Conservation (phyloP, 1,140 invertebrate genomes). For the Papilio glaucus region DNA sequence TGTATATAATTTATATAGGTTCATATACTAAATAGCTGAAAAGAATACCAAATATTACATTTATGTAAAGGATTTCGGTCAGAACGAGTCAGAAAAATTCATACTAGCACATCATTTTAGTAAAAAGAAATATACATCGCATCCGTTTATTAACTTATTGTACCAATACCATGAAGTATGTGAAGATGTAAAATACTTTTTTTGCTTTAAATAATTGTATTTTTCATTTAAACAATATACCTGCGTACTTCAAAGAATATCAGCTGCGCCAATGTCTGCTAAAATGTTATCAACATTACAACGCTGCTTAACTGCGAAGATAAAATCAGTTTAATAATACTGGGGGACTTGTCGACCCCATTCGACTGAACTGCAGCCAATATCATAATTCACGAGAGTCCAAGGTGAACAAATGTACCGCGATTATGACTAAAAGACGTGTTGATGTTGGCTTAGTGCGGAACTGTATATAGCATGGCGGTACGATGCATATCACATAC, state of each 20-base stretch:
- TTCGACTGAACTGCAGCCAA: slow-evolving; percentile 33
- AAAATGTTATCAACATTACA: slow-evolving; percentile 32
- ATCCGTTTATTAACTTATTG: too few species aligned
- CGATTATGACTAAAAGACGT: slow-evolving; percentile 27
- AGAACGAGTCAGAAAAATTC: too few species aligned
- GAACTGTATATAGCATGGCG: slow-evolving; percentile 6
- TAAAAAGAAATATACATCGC: too few species aligned
- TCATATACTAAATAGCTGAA: background rate
- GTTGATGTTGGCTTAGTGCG: background rate
- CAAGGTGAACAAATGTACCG: slow-evolving; percentile 36
- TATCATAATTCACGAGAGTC: slow-evolving; percentile 33
- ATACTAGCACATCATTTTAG: too few species aligned
- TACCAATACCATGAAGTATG: too few species aligned
- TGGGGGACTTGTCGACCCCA: slow-evolving; percentile 36
- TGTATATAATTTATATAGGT: background rate
- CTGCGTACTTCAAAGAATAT: slow-evolving; percentile 2
- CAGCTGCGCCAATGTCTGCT: background rate
- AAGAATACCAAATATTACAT: too few species aligned
- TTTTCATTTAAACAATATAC: too few species aligned
- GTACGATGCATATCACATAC: too few species aligned
- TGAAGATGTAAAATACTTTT: too few species aligned
- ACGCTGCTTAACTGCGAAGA: slow-evolving; percentile 25
- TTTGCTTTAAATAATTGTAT: too few species aligned
- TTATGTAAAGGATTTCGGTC: too few species aligned
- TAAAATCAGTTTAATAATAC: slow-evolving; percentile 37